Evolutionary conservation across 2,888 invertebrate genomes (phyloP).

Genomic region (Caenorhabditis sinica): DNA sequence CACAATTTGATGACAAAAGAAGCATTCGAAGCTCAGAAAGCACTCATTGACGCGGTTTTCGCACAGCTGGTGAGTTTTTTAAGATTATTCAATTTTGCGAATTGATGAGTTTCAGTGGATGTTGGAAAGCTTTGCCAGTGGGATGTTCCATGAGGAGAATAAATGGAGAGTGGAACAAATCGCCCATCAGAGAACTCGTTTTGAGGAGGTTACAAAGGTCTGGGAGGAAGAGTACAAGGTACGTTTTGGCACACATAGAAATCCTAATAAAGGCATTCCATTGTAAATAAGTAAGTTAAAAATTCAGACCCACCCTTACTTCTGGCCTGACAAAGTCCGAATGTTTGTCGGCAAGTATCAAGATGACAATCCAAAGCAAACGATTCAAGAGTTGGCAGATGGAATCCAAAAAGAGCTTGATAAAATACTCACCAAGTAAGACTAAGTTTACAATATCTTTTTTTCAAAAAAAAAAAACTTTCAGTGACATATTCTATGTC

Average conservation of each 20-base stretch:
- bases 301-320: not conserved
- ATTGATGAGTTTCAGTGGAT: not conserved
- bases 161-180: not conserved
- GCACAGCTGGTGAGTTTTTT: not conserved
- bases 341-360: not conserved
- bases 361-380: not conserved
- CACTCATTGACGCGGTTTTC: not conserved
- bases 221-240: conserved; percentile 8
- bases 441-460: too few species aligned
- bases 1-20: not conserved
- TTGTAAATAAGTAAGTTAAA: not conserved
- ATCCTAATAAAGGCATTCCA: too few species aligned
- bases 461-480: too few species aligned
- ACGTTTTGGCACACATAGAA: too few species aligned
- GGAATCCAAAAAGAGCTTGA: not conserved
- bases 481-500: too few species aligned
- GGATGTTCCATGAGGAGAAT: not conserved
- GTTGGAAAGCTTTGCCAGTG: not conserved
- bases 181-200: not conserved
- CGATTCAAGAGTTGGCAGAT: too few species aligned
- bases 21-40: not conserved
- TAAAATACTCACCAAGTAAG: not conserved
- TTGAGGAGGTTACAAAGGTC: not conserved
- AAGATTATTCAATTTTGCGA: too few species aligned
- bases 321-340: conserved; percentile 11